Evolutionary conservation across 2,888 invertebrate genomes (phyloP).

Genomic region (Eueremaeus valkanovi): DNA sequence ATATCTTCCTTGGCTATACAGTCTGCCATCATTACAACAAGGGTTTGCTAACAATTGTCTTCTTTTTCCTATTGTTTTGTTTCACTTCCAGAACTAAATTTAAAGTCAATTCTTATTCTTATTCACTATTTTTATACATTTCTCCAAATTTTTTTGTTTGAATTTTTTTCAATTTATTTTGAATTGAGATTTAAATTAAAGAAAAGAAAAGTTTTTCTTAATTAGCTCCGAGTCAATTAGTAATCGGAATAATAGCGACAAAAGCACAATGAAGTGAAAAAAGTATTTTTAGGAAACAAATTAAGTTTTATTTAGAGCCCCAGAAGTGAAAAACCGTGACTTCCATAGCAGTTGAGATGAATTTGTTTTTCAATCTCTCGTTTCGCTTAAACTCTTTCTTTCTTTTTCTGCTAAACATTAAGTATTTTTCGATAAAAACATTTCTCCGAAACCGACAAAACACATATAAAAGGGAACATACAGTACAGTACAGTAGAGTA

Average conservation of each 20-base stretch:
- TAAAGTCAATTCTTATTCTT: background rate
- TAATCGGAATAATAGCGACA: background rate
- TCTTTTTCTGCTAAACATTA: background rate
- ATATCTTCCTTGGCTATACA: slow-evolving; percentile 86
- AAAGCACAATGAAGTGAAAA: background rate
- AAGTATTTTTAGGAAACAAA: slow-evolving; percentile 1
- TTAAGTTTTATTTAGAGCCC: background rate
- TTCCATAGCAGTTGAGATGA: background rate
- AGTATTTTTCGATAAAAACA: background rate
- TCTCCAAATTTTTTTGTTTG: slow-evolving; percentile 45
- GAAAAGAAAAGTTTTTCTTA: background rate
- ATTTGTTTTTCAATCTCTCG: background rate
- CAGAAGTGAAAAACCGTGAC: background rate
- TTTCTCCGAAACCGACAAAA: background rate
- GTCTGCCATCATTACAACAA: slow-evolving; percentile 73
- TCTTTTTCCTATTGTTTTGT: slow-evolving; percentile 30
- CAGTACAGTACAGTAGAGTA: no score
- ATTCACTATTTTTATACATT: background rate
- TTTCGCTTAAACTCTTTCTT: background rate
- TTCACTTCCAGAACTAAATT: slow-evolving; percentile 21
- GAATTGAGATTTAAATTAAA: background rate
- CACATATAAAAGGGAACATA: background rate
- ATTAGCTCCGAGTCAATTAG: slow-evolving; percentile 8
- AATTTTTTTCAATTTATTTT: background rate
- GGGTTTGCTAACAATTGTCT: slow-evolving; percentile 59